phyloP scores from a whole-genome alignment of 1,140 invertebrate species.

The Aradophagus sp. region DNA sequence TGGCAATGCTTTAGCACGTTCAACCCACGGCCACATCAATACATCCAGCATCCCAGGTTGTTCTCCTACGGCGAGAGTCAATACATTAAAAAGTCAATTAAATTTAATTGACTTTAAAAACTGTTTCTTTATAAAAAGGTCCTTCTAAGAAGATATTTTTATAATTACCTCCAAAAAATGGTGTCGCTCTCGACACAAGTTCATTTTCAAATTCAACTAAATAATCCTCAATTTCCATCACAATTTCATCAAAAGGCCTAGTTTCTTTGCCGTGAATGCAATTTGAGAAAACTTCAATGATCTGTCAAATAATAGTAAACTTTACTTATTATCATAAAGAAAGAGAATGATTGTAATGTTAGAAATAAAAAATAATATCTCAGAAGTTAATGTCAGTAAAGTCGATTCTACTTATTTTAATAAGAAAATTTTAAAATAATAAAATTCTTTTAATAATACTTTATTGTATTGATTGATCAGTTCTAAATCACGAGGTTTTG shows the following conservation, averaged over 20 bases:
- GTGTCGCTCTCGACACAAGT: constrained; percentile 57
- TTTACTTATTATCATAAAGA: too few relatives aligned
- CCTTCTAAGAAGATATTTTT: too few relatives aligned
- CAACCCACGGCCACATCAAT: constrained; percentile 68
- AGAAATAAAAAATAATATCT: too few relatives aligned
- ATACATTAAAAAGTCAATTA: too few relatives aligned
- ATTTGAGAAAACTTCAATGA: constrained; percentile 56
- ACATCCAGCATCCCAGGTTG: constrained; percentile 62
- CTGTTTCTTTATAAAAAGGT: too few relatives aligned
- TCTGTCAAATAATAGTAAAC: constrained; percentile 37
- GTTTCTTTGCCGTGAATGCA: constrained; percentile 60
- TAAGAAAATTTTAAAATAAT: too few relatives aligned
- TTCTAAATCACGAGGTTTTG: constrained; percentile 73
- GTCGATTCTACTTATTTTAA: too few relatives aligned
- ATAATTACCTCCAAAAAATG: constrained; percentile 66
- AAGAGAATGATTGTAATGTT: too few relatives aligned
- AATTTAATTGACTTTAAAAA: too few relatives aligned
- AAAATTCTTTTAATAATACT: too few relatives aligned
- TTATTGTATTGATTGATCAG: constrained; percentile 71
- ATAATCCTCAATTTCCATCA: constrained; percentile 56
- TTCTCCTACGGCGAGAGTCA: too few relatives aligned
- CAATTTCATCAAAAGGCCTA: constrained; percentile 56
- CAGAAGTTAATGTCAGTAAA: too few relatives aligned
- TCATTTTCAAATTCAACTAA: constrained; percentile 63
- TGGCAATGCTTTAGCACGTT: constrained; percentile 63